These are phyloP conservation scores for Salticus scenicus DNA, from an alignment of 2,888 invertebrate genomes.

Conservation along the genomic window DNA sequence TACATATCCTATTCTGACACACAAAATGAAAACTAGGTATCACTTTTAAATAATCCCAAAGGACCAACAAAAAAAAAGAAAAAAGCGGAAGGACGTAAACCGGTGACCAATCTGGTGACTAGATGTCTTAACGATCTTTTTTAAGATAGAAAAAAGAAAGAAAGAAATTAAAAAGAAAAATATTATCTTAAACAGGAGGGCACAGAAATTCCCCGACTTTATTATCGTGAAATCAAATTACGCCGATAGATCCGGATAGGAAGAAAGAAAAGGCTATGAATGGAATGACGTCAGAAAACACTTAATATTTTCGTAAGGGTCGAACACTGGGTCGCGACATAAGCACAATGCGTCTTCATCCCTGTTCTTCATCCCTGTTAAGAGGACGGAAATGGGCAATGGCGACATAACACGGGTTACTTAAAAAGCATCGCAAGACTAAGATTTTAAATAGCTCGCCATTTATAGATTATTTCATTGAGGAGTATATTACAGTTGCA, in stretches of 20 bases:
- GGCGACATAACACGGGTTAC: conserved; percentile 35
- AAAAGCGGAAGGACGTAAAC: background rate
- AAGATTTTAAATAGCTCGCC: conserved; percentile 39
- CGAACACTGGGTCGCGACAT: background rate
- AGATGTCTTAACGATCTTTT: conserved; percentile 27
- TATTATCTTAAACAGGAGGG: no score
- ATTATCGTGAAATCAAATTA: conserved; percentile 42
- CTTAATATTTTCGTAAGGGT: conserved; percentile 45
- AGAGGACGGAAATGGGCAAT: conserved; percentile 24
- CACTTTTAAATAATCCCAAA: no score
- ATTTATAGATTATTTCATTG: background rate
- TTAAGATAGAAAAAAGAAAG: background rate
- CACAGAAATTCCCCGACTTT: no score
- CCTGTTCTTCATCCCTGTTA: conserved; percentile 12
- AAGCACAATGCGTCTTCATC: conserved; percentile 6
- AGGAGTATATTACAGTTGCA: no score
- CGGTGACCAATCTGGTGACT: conserved; percentile 3
- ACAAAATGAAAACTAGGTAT: no score
- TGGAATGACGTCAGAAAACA: conserved; percentile 49
- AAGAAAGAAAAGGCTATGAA: conserved; percentile 39
- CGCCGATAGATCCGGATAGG: conserved; percentile 35
- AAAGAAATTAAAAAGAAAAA: background rate
- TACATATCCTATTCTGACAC: no score
- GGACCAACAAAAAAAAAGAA: no score
- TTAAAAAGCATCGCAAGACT: conserved; percentile 21